phyloP scores from a whole-genome alignment of 2,888 invertebrate genomes.

The Apodemia zela region DNA sequence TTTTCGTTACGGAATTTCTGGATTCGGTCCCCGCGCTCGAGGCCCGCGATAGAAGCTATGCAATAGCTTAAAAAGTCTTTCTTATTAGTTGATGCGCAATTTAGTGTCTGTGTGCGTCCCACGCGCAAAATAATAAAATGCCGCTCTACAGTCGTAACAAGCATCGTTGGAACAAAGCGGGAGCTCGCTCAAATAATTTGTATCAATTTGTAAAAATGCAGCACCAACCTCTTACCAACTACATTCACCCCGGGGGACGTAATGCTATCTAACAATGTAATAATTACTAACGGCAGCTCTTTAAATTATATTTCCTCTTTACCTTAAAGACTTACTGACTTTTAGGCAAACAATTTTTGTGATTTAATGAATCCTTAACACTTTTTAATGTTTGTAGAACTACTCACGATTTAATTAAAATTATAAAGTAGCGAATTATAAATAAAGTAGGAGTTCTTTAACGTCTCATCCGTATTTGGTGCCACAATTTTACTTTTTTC shows the following conservation, averaged over 20 bases:
- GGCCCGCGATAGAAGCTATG: too few relatives aligned
- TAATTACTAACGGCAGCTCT: constrained; percentile 60
- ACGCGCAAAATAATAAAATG: constrained; percentile 73
- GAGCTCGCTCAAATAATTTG: constrained; percentile 79
- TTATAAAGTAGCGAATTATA: too few relatives aligned
- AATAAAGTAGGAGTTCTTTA: too few relatives aligned
- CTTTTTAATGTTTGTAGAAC: too few relatives aligned
- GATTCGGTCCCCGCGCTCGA: too few relatives aligned
- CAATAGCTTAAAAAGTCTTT: too few relatives aligned
- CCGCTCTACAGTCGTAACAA: constrained; percentile 76
- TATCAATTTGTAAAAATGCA: constrained; percentile 81
- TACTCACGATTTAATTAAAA: too few relatives aligned
- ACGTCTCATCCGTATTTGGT: too few relatives aligned
- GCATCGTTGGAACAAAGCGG: constrained; percentile 79
- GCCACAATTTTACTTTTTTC: too few relatives aligned
- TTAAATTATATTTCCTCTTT: constrained; percentile 29
- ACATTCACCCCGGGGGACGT: constrained; percentile 38
- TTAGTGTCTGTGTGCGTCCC: constrained; percentile 36
- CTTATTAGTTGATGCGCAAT: constrained; percentile 35
- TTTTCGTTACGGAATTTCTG: too few relatives aligned
- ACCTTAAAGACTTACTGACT: constrained; percentile 25
- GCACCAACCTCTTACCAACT: constrained; percentile 42
- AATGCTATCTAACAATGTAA: constrained; percentile 55
- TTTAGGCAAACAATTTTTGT: constrained; percentile 19
- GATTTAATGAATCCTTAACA: background rate